Percentiles rank a stretch among this genome's conserved stretches.
Conservation (phyloP, 2,113 vertebrate species). For the Nothoprocta perdicaria region DNA sequence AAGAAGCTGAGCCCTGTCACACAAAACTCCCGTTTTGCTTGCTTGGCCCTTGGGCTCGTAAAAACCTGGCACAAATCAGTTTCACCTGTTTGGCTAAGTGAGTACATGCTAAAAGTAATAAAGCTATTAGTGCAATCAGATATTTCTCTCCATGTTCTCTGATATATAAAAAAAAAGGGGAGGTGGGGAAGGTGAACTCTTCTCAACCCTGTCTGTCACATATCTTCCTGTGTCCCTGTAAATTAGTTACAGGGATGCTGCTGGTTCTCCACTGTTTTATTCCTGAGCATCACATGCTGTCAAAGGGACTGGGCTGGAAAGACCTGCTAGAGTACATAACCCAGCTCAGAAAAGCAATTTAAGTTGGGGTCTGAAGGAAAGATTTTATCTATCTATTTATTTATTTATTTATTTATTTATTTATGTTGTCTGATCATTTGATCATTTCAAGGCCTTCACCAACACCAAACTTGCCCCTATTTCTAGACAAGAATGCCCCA, state of each 20-base stretch:
- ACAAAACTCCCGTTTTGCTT: slow-evolving; percentile 76
- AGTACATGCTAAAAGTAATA: slow-evolving; percentile 84
- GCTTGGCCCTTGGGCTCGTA: slow-evolving; percentile 78
- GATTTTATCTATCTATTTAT: too few relatives aligned
- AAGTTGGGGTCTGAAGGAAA: not conserved
- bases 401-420: too few relatives aligned
- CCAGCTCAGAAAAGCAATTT: not conserved
- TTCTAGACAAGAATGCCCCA: not conserved
- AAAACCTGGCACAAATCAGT: slow-evolving; percentile 86
- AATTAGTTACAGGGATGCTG: slow-evolving; percentile 75
- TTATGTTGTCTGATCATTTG: not conserved
- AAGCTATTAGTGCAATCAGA: slow-evolving; percentile 80
- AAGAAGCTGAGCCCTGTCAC: slow-evolving; percentile 80
- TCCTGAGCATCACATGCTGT: not conserved
- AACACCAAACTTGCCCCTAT: not conserved
- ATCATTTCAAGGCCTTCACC: not conserved
- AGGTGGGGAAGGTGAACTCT: slow-evolving; percentile 76
- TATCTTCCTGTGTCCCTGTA: slow-evolving; percentile 70
- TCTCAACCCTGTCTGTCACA: slow-evolving; percentile 74
- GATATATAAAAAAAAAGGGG: slow-evolving; percentile 48
- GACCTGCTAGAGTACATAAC: not conserved
- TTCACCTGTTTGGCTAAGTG: slow-evolving; percentile 90
- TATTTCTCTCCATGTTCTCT: slow-evolving; percentile 76
- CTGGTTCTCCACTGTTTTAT: not conserved
- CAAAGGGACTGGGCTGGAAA: not conserved